Conservation (phyloP, 2,113 vertebrate species). For the Epinephelus moara region DNA sequence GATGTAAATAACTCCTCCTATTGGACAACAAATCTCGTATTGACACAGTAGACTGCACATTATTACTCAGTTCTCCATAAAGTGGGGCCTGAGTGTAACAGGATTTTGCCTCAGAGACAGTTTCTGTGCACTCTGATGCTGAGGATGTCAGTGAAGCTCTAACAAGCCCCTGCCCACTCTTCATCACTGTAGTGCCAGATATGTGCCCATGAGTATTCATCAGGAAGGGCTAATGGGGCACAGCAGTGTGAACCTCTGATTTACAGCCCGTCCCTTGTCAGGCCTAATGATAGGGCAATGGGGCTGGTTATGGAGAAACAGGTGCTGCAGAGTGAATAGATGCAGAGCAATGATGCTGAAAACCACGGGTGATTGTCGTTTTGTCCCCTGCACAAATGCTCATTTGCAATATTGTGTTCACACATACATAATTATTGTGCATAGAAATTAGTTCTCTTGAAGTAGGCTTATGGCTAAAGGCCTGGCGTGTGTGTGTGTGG, state of each 20-base stretch:
- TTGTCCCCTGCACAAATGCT: slow-evolving; percentile 73
- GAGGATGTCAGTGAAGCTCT: slow-evolving; percentile 49
- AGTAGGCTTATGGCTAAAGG: slow-evolving; percentile 30
- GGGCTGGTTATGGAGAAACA: slow-evolving; percentile 74
- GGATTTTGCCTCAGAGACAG: slow-evolving; percentile 22
- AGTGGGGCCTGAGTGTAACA: not conserved
- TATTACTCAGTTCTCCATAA: slow-evolving; percentile 26
- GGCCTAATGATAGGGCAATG: slow-evolving; percentile 73
- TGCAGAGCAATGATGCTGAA: slow-evolving; percentile 66
- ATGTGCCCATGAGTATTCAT: slow-evolving; percentile 82
- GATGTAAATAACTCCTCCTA: slow-evolving; percentile 23
- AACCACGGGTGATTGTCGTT: slow-evolving; percentile 75
- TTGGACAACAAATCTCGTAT: not conserved
- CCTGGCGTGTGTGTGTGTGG: slow-evolving; percentile 1
- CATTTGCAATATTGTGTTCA: slow-evolving; percentile 75
- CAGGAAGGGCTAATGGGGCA: slow-evolving; percentile 74
- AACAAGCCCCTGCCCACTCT: slow-evolving; percentile 58
- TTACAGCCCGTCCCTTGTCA: slow-evolving; percentile 75
- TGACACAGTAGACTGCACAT: slow-evolving; percentile 29
- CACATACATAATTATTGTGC: slow-evolving; percentile 63
- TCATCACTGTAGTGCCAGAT: slow-evolving; percentile 71
- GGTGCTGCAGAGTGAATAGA: slow-evolving; percentile 77
- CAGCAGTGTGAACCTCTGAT: slow-evolving; percentile 77
- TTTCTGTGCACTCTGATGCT: slow-evolving; percentile 35
- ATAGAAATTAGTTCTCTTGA: slow-evolving; percentile 62